Conservation (phyloP, 2,797 vertebrate genomes). For the Kryptolebias ocellatus region DNA sequence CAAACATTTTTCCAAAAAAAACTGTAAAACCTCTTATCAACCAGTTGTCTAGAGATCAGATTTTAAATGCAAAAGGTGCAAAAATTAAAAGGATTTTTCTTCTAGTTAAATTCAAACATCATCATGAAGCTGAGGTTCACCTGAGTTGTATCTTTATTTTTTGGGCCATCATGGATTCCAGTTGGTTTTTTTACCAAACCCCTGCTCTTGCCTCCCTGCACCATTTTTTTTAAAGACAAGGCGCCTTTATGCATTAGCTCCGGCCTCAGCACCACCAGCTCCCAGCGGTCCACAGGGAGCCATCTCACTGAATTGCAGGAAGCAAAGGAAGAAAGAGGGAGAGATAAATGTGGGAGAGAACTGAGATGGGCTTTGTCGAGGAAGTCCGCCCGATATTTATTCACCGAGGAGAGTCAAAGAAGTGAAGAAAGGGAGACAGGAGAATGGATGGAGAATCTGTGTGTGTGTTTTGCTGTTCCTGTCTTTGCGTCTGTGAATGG, state of each 20-base stretch:
- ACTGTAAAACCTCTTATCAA: too few species aligned
- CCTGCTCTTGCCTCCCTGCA: slow-evolving; percentile 18
- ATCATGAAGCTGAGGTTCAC: neutral
- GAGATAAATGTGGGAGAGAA: slow-evolving; percentile 55
- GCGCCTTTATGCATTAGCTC: slow-evolving; percentile 64
- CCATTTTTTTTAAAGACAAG: slow-evolving; percentile 50
- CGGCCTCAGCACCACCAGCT: slow-evolving; percentile 58
- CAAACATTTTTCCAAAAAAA: too few species aligned
- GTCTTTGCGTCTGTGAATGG: slow-evolving; percentile 17
- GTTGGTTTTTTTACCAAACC: slow-evolving; percentile 20
- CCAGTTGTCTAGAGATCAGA: too few species aligned
- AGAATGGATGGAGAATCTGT: slow-evolving; percentile 30
- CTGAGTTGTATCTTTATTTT: slow-evolving; percentile 17
- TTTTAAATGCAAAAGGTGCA: too few species aligned
- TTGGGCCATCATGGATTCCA: slow-evolving; percentile 15
- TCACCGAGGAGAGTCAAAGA: slow-evolving; percentile 40
- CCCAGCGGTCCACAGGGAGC: slow-evolving; percentile 66
- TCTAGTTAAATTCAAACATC: neutral
- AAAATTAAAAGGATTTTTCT: neutral
- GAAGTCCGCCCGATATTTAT: slow-evolving; percentile 55
- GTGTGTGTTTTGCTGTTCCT: slow-evolving; percentile 30
- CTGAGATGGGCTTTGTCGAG: slow-evolving; percentile 70
- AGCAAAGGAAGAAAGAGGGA: slow-evolving; percentile 52
- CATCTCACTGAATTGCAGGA: slow-evolving; percentile 67
- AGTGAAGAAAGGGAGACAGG: slow-evolving; percentile 5